Evolutionary conservation across 2,797 vertebrate species (phyloP), one percentile per base, ranked within the genome.

Genomic region (Liparis tanakae): DNA sequence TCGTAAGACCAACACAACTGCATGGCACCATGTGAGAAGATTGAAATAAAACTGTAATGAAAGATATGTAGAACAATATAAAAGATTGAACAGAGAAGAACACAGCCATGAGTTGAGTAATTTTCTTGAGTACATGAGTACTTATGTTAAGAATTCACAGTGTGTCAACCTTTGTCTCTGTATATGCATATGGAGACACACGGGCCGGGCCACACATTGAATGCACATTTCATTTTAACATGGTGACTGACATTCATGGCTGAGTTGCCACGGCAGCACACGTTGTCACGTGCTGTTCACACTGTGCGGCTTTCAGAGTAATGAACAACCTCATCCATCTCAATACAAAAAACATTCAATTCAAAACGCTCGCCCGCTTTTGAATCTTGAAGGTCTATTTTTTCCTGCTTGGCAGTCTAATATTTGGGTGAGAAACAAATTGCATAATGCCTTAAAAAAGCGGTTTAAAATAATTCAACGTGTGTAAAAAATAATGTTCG

Each of bases 201-300:
- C 10, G 6, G 6, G 43, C 20, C n/a, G n/a, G n/a, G n/a, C 54
- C 14, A 54, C 25, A 70, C 15, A 76, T 78, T 66, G 48, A 81
- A 83, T 80, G 55, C 56, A 75, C 65, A 63, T 81, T 85, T 74
- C 43, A 82, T 88, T 85, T 60, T 62, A 87, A 83, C 36, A 72
- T 48, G 67, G 64, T 65, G 30, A 67, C 43, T 67, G 84, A 90
- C 83, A 91, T 87, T 88, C 84, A 89, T 44, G 85, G 83, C 61
- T 84, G 80, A 85, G 61, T 54, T 74, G 60, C 55, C 10, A 6
- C 25, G 7, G 63, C 75, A 62, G 57, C 33, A n/a, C 0, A 5
- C 33, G 5, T 3, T 34, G 14, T 61, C 22, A 51, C 1, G 1
- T 44, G 37, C 25, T 0, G 7, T 53, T 46, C 37, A 39, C n/a